Percentiles rank a stretch among this genome's conserved stretches.
phyloP scores from a whole-genome alignment of 1,140 invertebrate species.

The Kradibia gibbosae region DNA sequence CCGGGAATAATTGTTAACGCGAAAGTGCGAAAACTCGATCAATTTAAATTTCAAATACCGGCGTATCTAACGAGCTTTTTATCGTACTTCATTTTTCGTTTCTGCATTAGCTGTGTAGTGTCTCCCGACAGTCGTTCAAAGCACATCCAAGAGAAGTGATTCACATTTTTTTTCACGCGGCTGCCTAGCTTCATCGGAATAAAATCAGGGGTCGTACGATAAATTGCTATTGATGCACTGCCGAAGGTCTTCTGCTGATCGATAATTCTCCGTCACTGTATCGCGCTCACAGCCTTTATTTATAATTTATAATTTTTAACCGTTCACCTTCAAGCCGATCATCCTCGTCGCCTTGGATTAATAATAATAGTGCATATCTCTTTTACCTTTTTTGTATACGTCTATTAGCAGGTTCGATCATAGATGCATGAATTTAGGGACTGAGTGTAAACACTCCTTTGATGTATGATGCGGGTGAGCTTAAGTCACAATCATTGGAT shows the following conservation, averaged over 20 bases:
- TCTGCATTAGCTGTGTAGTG: not conserved
- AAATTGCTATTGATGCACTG: not conserved
- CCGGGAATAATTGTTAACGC: no score
- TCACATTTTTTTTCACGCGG: not conserved
- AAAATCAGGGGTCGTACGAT: conserved; percentile 15
- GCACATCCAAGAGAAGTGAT: not conserved
- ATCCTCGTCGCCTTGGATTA: not conserved
- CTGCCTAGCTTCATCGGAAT: not conserved
- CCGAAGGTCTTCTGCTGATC: not conserved
- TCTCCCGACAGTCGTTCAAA: not conserved
- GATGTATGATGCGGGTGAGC: no score
- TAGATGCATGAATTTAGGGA: no score
- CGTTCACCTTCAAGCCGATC: not conserved
- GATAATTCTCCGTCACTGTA: conserved; percentile 33
- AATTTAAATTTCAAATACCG: not conserved
- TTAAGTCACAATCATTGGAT: no score
- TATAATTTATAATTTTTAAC: conserved; percentile 30
- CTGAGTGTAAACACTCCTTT: no score
- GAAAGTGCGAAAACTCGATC: not conserved
- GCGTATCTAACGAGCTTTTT: conserved; percentile 1
- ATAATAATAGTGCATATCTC: no score
- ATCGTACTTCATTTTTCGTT: not conserved
- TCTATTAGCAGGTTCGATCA: no score
- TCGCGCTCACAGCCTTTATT: not conserved
- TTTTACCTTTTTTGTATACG: no score